These are phyloP conservation scores for Brachionus sp. DNA, from an alignment of 1,140 invertebrate genomes.

Conservation along the genomic window DNA sequence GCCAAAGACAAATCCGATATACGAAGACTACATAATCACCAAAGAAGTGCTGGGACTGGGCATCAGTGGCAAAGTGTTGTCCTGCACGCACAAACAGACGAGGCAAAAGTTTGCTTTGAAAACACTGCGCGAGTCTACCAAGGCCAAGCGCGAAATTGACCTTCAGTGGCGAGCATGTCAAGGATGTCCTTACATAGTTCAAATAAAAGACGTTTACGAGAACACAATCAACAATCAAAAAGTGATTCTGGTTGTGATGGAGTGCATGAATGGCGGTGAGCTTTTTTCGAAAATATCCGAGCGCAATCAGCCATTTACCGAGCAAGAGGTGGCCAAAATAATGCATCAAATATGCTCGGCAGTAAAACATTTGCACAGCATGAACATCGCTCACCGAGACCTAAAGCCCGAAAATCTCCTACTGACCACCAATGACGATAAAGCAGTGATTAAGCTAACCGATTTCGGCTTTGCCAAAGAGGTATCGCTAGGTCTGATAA, in stretches of 20 bases:
- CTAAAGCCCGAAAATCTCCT: slow-evolving; percentile 64
- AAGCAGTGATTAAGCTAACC: slow-evolving; percentile 83
- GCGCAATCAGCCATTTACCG: slow-evolving; percentile 84
- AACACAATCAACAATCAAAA: slow-evolving; percentile 6
- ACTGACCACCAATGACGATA: slow-evolving; percentile 58
- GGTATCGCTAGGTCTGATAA: slow-evolving; percentile 54
- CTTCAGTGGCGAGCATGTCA: slow-evolving; percentile 28
- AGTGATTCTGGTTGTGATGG: slow-evolving; percentile 37
- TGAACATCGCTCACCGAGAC: slow-evolving; percentile 73
- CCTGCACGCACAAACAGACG: slow-evolving; percentile 66
- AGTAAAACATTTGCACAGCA: slow-evolving; percentile 87
- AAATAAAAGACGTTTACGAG: slow-evolving; percentile 43
- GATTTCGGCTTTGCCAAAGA: slow-evolving; percentile 99
- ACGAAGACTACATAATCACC: slow-evolving; percentile 89
- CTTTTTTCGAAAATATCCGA: slow-evolving; percentile 94
- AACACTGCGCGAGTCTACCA: slow-evolving; percentile 49
- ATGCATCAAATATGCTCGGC: slow-evolving; percentile 93
- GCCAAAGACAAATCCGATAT: slow-evolving; percentile 70
- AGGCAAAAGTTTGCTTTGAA: slow-evolving; percentile 80
- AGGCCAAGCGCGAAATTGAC: slow-evolving; percentile 37
- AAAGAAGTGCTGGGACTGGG: slow-evolving; percentile 89
- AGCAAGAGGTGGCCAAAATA: slow-evolving; percentile 85
- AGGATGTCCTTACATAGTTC: slow-evolving; percentile 45
- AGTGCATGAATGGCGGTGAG: slow-evolving; percentile 88
- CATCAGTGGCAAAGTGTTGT: slow-evolving; percentile 85